These are phyloP conservation scores for Mormyrus iriodes DNA, from an alignment of 2,113 vertebrate genomes.

Conservation along the genomic window DNA sequence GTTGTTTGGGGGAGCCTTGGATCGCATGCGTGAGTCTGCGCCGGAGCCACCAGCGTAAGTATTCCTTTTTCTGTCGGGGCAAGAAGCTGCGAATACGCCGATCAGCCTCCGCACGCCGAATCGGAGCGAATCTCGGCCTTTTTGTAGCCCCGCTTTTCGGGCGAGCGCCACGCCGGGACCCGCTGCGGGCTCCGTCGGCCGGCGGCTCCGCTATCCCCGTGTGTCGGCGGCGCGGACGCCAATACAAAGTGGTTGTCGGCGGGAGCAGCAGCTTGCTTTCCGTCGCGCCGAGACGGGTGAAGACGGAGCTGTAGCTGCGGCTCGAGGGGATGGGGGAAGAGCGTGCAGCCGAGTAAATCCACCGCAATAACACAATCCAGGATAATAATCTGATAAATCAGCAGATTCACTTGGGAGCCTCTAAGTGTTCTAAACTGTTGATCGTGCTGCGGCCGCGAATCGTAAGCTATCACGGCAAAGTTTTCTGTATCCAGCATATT, in stretches of 20 bases:
- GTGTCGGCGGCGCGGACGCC: not conserved
- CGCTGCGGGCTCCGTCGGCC: not conserved
- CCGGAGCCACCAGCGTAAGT: not conserved
- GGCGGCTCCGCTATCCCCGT: not conserved
- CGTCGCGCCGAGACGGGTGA: not conserved
- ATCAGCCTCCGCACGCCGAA: constrained; percentile 38
- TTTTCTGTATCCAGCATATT: not conserved
- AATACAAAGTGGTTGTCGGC: not conserved
- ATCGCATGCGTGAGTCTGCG: constrained; percentile 5
- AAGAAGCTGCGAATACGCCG: not conserved
- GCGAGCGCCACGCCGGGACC: constrained; percentile 4
- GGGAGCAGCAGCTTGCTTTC: not conserved
- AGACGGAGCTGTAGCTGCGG: not conserved
- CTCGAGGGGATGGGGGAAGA: not conserved
- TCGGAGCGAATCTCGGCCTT: constrained; percentile 36
- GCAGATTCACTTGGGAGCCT: not conserved
- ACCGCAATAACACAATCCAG: not conserved
- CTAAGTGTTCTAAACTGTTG: not conserved
- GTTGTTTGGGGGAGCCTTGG: constrained; percentile 23
- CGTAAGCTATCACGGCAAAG: not conserved
- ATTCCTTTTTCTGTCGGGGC: not conserved
- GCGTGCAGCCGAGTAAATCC: not conserved
- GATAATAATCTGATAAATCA: not conserved
- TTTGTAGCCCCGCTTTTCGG: not conserved
- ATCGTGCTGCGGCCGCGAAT: not conserved